phyloP scores from a whole-genome alignment of 2,888 invertebrate genomes.

The Rotaria sp. region DNA sequence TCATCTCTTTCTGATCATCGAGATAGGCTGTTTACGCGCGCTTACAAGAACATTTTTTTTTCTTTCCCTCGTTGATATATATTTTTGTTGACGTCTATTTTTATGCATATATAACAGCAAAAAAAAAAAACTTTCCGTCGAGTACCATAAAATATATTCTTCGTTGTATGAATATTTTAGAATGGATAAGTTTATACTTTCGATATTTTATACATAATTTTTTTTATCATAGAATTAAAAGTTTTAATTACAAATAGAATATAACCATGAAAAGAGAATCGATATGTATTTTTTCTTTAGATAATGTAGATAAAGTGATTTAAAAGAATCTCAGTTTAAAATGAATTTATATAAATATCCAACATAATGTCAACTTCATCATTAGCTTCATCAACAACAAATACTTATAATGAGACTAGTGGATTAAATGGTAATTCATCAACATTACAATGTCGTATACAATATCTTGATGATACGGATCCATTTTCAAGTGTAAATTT shows the following conservation, averaged over 20 bases:
- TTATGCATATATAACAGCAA: background rate
- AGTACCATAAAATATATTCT: background rate
- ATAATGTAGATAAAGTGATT: background rate
- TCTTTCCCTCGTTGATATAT: background rate
- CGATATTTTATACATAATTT: background rate
- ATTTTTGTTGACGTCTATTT: background rate
- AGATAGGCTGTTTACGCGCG: constrained; percentile 2
- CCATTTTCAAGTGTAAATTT: constrained; percentile 73
- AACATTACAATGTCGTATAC: constrained; percentile 75
- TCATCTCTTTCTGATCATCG: background rate
- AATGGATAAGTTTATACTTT: background rate
- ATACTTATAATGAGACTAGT: background rate
- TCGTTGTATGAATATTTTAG: background rate
- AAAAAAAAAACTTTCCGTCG: background rate
- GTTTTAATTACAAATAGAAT: background rate
- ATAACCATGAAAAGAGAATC: background rate
- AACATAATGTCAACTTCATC: constrained; percentile 5
- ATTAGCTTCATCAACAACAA: background rate
- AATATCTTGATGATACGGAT: constrained; percentile 92
- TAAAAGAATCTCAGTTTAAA: background rate
- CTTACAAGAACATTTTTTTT: background rate
- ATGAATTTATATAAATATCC: background rate
- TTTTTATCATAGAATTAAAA: background rate
- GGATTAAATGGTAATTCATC: constrained; percentile 10
- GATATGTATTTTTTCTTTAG: background rate